Evolutionary conservation across 2,113 vertebrate genomes (phyloP).

Genomic region (Rhinoptilus africanus): DNA sequence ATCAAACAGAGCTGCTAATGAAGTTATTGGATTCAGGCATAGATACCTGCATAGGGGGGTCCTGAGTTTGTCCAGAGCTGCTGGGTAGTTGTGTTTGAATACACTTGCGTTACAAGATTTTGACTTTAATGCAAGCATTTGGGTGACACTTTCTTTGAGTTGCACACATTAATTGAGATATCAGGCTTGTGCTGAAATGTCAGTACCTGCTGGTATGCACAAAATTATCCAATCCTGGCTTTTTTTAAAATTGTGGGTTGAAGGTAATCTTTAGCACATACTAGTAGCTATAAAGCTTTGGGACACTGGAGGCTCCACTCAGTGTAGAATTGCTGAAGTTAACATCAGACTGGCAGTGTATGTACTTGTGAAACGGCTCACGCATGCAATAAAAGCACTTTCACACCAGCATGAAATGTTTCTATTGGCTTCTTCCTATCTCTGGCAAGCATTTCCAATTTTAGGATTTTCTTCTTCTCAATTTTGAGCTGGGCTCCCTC

Average conservation of each 20-base stretch:
- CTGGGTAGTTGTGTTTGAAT: neutral
- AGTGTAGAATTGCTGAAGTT: neutral
- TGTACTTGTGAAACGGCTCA: neutral
- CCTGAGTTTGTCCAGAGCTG: neutral
- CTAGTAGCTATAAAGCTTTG: neutral
- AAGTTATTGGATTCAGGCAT: rapidly evolving
- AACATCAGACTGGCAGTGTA: neutral
- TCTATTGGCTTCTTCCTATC: neutral
- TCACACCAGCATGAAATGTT: neutral
- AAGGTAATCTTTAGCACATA: neutral
- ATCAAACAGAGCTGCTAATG: rapidly evolving
- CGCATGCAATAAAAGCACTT: neutral
- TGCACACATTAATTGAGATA: neutral
- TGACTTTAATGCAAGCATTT: neutral
- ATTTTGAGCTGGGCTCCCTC: neutral
- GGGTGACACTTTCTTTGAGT: neutral
- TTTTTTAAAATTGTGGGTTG: neutral
- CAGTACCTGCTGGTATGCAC: neutral
- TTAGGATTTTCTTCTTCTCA: neutral
- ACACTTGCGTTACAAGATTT: neutral
- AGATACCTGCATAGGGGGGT: rapidly evolving
- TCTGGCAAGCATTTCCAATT: constrained; percentile 3
- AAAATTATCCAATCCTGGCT: neutral
- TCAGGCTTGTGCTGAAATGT: neutral
- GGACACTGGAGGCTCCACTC: neutral